A percentile compares a stretch with the other conserved stretches of the same genome.
Conservation (phyloP, 2,888 invertebrate genomes). For the Diachrysia chrysitis region DNA sequence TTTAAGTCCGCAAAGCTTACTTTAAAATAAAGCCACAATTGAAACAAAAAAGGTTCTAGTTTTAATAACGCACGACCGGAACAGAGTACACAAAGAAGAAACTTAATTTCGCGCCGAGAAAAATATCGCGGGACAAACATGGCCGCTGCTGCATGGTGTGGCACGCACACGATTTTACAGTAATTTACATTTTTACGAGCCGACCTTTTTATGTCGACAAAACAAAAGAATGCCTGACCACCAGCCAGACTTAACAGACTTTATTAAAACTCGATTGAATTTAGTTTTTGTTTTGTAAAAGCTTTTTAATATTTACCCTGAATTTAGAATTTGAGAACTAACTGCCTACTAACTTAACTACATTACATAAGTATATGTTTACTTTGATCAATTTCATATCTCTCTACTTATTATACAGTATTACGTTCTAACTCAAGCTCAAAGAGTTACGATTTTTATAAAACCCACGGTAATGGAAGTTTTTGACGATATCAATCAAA, state of each 20-base stretch:
- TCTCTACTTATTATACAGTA: slow-evolving; percentile 41
- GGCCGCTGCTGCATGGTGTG: slow-evolving; percentile 68
- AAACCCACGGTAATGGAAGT: slow-evolving; percentile 15
- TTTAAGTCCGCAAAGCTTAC: slow-evolving; percentile 49
- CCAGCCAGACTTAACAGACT: slow-evolving; percentile 37
- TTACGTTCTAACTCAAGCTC: slow-evolving; percentile 46
- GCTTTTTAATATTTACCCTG: neutral
- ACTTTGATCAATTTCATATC: slow-evolving; percentile 55
- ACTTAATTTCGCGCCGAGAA: slow-evolving; percentile 76
- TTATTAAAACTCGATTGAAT: slow-evolving; percentile 39
- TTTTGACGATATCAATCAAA: slow-evolving; percentile 49
- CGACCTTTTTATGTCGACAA: slow-evolving; percentile 37
- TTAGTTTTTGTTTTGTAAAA: slow-evolving; percentile 25
- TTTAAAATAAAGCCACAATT: slow-evolving; percentile 51
- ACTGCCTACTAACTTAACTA: slow-evolving; percentile 15
- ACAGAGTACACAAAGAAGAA: slow-evolving; percentile 77
- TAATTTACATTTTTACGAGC: slow-evolving; percentile 81
- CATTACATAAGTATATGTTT: slow-evolving; percentile 15
- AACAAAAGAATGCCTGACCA: slow-evolving; percentile 52
- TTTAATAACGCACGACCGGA: slow-evolving; percentile 71
- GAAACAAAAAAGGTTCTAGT: slow-evolving; percentile 64
- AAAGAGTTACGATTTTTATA: slow-evolving; percentile 29
- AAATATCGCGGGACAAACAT: slow-evolving; percentile 64
- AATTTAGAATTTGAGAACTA: neutral
- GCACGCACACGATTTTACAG: slow-evolving; percentile 77